Base-by-base conservation (phyloP, 1,140 invertebrate species). In the Elymnias hypermnestra region DNA sequence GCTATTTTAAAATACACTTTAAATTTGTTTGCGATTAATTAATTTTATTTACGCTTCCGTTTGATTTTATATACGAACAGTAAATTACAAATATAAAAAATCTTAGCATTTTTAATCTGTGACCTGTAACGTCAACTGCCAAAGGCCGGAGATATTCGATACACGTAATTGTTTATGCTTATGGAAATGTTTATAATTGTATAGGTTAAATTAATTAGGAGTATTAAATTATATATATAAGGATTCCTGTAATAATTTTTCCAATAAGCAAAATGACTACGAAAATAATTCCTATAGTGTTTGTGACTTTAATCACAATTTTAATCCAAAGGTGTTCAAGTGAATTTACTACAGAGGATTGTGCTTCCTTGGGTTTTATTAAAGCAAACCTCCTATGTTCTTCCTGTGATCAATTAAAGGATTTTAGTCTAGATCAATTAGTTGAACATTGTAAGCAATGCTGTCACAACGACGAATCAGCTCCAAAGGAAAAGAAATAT, bases 301-400 rank as follows among this genome's bases (percentile, higher is more conserved):
- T n/a, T n/a, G n/a, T n/a, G n/a, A n/a, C n/a, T n/a, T n/a, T 53
- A 10, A 36, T 22, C 4, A 37, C 63, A 37, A 26, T 60, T 12
- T 23, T 57, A 10, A 8, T 55, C 12, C 41, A 54, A 14, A 53
- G 21, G 10, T 48, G 41, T 37, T 51, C 42, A 13, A 63, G 86
- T n/a, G 89, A 94, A 66, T 92, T 93, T 76, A 89, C 92, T 2
- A 89, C 91, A 18, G 93, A 95, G 75, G 94, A 97, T 72, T 98
- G 96, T 82, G 91, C 91, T 72, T 83, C 89, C n/a, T 72, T 96
- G 31, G 97, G 96, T 8, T 95, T 96, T 49, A 94, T 95, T 31
- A 95, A 94, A 87, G 90, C 92, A 2, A 94, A 94, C 78, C 86
- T 98, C 42, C 78, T 95, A 58, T 98, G 96, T 78, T 94, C 94